A percentile compares a stretch with the other conserved stretches of the same genome.
These are phyloP conservation scores for Stomorhina lunata DNA, from an alignment of 2,888 invertebrate genomes.

Conservation along the genomic window DNA sequence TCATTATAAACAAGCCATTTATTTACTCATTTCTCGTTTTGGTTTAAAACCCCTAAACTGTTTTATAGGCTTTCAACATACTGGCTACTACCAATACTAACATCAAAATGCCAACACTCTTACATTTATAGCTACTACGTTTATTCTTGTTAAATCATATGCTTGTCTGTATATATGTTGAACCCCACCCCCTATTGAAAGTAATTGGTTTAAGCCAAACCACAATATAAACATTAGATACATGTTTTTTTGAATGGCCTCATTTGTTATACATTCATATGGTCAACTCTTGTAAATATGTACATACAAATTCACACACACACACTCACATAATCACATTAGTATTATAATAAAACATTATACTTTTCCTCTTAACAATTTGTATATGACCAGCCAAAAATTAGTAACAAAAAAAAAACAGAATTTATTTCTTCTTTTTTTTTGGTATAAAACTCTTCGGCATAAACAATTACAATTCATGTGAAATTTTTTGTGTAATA, in stretches of 20 bases:
- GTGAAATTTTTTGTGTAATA: slow-evolving; percentile 42
- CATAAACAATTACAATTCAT: slow-evolving; percentile 55
- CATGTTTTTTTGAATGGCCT: slow-evolving; percentile 45
- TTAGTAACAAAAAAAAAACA: neutral
- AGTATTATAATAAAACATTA: slow-evolving; percentile 11
- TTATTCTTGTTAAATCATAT: neutral
- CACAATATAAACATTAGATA: slow-evolving; percentile 49
- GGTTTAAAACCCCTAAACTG: slow-evolving; percentile 16
- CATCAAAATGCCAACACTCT: neutral
- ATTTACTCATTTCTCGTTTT: slow-evolving; percentile 28
- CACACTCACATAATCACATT: neutral
- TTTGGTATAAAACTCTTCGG: neutral
- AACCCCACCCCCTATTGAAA: neutral
- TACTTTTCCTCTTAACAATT: neutral
- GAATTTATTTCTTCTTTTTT: neutral
- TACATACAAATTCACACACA: neutral
- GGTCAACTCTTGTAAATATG: neutral
- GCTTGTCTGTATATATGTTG: neutral
- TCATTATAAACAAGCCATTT: slow-evolving; percentile 48
- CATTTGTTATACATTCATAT: slow-evolving; percentile 37
- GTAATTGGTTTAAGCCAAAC: slow-evolving; percentile 49
- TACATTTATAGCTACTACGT: neutral
- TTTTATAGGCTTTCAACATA: slow-evolving; percentile 22
- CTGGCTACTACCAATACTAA: neutral
- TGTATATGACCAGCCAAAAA: neutral